These are phyloP conservation scores for Drosophila tani DNA, from an alignment of 1,140 invertebrate species.

Conservation along the genomic window DNA sequence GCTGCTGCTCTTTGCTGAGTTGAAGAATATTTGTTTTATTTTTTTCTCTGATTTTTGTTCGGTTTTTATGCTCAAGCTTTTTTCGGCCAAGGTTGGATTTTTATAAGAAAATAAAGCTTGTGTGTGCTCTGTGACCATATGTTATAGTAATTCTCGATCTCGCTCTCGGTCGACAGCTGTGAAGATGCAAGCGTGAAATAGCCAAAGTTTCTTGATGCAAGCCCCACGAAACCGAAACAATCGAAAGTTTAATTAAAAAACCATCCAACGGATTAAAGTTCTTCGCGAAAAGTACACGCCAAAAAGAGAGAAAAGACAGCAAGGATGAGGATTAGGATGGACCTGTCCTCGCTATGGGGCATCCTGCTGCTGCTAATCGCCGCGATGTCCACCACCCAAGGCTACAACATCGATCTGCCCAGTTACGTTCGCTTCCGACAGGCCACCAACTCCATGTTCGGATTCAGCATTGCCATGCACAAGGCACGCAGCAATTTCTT, in stretches of 20 bases:
- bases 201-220: constrained; percentile 36
- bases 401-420: constrained; percentile 83
- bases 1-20: constrained; percentile 58
- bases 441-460: constrained; percentile 76
- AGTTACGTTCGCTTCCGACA: constrained; percentile 78
- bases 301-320: background rate
- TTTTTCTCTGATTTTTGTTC: constrained; percentile 11
- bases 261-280: constrained; percentile 13
- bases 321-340: background rate
- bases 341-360: constrained; percentile 22
- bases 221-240: constrained; percentile 28
- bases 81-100: constrained; percentile 77
- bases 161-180: constrained; percentile 47
- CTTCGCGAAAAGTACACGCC: background rate
- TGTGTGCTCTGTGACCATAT: constrained; percentile 54
- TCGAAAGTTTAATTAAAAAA: constrained; percentile 31
- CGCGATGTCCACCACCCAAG: background rate
- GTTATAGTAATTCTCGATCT: constrained; percentile 50
- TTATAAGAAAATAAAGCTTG: constrained; percentile 57
- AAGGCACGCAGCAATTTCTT: constrained; percentile 57
- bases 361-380: constrained; percentile 25
- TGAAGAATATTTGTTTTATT: constrained; percentile 43
- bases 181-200: constrained; percentile 66
- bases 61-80: constrained; percentile 22
- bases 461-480: constrained; percentile 82